Conservation (phyloP, 2,797 vertebrate species). For the Valencia hispanica region DNA sequence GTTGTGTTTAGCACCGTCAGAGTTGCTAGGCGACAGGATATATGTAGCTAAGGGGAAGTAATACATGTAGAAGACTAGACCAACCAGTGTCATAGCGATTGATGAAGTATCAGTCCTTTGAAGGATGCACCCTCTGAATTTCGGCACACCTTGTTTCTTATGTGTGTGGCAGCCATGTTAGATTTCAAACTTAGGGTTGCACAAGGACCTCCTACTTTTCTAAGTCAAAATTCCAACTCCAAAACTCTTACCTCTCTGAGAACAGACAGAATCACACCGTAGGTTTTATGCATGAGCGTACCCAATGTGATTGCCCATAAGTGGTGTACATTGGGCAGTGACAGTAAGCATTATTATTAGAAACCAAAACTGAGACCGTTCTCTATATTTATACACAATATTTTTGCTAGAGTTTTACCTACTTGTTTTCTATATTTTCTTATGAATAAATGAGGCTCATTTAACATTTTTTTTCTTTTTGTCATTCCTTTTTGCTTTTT, state of each 20-base stretch:
- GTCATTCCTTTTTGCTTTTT: background rate
- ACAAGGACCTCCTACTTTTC: background rate
- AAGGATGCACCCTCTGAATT: background rate
- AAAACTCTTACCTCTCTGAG: background rate
- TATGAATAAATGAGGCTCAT: background rate
- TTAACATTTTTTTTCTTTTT: background rate
- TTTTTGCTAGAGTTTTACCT: background rate
- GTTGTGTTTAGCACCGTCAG: background rate
- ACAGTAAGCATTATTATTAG: background rate
- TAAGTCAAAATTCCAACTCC: background rate
- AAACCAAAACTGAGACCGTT: background rate
- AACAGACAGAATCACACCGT: background rate
- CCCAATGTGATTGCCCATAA: no score
- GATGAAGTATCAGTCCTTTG: background rate
- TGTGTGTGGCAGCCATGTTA: background rate
- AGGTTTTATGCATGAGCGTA: background rate
- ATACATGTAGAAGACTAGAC: background rate
- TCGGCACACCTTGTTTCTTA: background rate
- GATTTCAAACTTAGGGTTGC: background rate
- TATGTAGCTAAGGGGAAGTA: no score
- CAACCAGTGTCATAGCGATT: no score
- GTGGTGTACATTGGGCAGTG: no score
- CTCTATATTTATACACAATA: background rate
- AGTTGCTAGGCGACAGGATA: background rate
- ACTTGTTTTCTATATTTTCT: background rate